Evolutionary conservation across 2,113 vertebrate genomes (phyloP).

Genomic region (Sylvia atricapilla): DNA sequence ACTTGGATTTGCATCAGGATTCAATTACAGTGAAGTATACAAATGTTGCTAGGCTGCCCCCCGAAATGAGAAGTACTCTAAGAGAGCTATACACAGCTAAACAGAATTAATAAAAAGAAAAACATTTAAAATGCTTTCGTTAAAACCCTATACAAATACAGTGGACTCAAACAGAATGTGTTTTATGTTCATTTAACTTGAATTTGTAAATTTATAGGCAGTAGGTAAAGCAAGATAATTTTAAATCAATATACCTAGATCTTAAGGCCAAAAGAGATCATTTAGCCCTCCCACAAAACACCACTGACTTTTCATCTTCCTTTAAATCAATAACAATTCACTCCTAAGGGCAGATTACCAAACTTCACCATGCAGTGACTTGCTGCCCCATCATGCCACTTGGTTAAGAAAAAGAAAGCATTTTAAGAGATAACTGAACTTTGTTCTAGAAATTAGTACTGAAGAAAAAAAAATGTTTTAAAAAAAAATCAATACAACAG

Average conservation of each 20-base stretch:
- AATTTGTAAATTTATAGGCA: slow-evolving; percentile 1
- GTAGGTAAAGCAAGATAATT: slow-evolving; percentile 17
- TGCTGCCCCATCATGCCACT: neutral
- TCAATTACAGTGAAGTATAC: neutral
- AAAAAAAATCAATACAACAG: neutral
- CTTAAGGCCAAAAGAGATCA: slow-evolving; percentile 2
- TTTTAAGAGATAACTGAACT: neutral
- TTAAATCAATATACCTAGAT: neutral
- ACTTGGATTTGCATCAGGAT: neutral
- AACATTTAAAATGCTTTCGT: neutral
- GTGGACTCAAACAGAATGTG: neutral
- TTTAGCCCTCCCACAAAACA: slow-evolving; percentile 5
- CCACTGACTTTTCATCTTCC: slow-evolving; percentile 10
- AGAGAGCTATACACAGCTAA: neutral
- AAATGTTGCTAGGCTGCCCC: neutral
- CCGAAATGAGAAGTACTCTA: neutral
- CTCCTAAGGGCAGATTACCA: neutral
- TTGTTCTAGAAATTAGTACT: neutral
- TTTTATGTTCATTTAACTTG: neutral
- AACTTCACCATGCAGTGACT: neutral
- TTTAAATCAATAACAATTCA: slow-evolving; percentile 7
- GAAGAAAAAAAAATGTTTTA: neutral
- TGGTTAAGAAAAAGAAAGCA: neutral
- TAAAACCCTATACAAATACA: neutral
- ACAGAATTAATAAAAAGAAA: neutral